Percentiles rank a stretch among this genome's conserved stretches.
Conservation (phyloP, 1,140 invertebrate species). For the Prorops nasuta region DNA sequence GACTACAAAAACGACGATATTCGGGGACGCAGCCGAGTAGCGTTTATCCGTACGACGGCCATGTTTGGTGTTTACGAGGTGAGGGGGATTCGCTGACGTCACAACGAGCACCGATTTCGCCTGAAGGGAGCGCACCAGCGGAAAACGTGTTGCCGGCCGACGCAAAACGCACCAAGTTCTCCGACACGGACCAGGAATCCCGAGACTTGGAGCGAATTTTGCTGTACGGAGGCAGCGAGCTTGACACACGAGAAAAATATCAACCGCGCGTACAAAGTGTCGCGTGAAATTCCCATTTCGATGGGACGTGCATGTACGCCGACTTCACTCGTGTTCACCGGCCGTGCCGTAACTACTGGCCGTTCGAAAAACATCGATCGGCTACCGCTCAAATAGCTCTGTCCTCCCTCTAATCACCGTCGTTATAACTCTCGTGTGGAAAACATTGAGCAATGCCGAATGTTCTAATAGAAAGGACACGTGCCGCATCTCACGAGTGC, state of each 20-base stretch:
- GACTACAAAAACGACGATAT: constrained; percentile 3
- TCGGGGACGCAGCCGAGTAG: constrained; percentile 35
- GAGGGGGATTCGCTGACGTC: constrained; percentile 54
- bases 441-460: constrained; percentile 35
- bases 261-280: constrained; percentile 16
- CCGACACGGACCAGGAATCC: too few species aligned
- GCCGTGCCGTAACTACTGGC: constrained; percentile 37
- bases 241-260: too few species aligned
- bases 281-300: constrained; percentile 31
- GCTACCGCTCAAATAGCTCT: constrained; percentile 20
- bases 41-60: constrained; percentile 49
- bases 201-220: too few species aligned
- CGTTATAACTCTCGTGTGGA: constrained; percentile 22
- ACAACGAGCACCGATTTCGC: constrained; percentile 37
- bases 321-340: constrained; percentile 37
- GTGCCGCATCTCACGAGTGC: constrained; percentile 10
- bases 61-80: constrained; percentile 58
- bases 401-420: constrained; percentile 14
- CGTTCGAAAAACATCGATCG: constrained; percentile 41
- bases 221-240: too few species aligned
- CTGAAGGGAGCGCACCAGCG: constrained; percentile 31
- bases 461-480: constrained; percentile 6
- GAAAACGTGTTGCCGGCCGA: constrained; percentile 30
- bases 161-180: constrained; percentile 15
- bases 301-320: constrained; percentile 42